These are phyloP conservation scores for Helarctos malayanus DNA, from an alignment of 2,797 vertebrate genomes.

Conservation along the genomic window DNA sequence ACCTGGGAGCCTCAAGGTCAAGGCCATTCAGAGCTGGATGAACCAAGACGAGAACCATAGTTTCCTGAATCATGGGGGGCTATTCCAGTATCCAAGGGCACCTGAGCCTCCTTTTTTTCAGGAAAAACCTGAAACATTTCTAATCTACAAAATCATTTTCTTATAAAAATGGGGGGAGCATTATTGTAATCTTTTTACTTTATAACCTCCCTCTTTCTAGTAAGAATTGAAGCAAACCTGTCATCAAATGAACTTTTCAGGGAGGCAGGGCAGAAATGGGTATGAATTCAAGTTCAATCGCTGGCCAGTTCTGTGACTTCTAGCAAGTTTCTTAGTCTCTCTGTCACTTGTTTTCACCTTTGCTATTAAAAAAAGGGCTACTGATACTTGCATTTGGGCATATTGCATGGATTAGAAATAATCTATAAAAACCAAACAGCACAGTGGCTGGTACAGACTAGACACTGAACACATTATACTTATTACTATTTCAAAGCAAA, in stretches of 20 bases:
- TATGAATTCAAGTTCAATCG: neutral
- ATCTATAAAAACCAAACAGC: neutral
- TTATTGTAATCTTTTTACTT: neutral
- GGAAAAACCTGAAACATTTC: neutral
- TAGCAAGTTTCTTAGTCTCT: neutral
- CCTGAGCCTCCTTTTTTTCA: neutral
- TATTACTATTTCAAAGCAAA: slow-evolving; percentile 45
- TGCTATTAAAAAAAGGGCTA: neutral
- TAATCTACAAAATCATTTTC: neutral
- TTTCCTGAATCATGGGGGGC: neutral
- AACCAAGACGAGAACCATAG: neutral
- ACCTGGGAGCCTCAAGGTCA: neutral
- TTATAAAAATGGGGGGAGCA: neutral
- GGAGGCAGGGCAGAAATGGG: neutral
- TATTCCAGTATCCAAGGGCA: neutral
- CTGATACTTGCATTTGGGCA: neutral
- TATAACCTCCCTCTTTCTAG: neutral
- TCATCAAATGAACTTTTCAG: neutral
- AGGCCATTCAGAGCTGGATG: neutral
- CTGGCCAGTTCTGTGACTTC: neutral
- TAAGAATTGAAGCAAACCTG: slow-evolving; percentile 29
- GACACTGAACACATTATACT: neutral
- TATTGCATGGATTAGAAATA: neutral
- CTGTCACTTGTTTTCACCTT: neutral
- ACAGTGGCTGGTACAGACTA: neutral